These are phyloP conservation scores for Helogale parvula DNA, from an alignment of 2,113 vertebrate genomes.

Conservation along the genomic window DNA sequence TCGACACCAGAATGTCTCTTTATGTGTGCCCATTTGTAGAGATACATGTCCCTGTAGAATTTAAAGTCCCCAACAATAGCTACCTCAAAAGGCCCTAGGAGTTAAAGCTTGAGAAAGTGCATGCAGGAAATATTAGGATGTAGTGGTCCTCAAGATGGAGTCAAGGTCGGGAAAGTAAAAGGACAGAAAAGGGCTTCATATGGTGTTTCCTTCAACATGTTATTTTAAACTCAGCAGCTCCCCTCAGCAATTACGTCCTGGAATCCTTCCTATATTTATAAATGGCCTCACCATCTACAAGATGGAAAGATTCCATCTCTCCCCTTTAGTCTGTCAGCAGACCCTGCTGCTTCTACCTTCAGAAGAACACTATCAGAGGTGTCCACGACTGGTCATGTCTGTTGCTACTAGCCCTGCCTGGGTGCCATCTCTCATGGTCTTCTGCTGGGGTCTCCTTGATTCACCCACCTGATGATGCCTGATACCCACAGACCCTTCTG, in stretches of 20 bases:
- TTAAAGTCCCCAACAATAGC: not conserved
- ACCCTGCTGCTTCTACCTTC: not conserved
- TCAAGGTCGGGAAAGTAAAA: not conserved
- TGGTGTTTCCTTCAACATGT: not conserved
- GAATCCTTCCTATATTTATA: not conserved
- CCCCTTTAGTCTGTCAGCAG: not conserved
- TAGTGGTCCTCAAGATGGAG: not conserved
- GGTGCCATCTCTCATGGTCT: not conserved
- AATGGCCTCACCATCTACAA: too few species aligned
- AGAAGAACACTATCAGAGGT: not conserved
- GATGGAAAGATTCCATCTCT: too few species aligned
- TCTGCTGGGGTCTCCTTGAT: not conserved
- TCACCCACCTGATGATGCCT: not conserved
- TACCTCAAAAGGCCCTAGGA: not conserved
- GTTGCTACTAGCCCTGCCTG: not conserved
- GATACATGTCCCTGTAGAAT: not conserved
- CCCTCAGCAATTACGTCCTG: accelerated
- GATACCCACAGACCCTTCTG: too few species aligned
- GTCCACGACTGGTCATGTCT: not conserved
- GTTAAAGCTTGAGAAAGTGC: not conserved
- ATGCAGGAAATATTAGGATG: not conserved
- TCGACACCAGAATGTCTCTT: not conserved
- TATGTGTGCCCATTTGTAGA: not conserved
- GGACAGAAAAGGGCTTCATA: not conserved
- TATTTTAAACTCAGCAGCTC: not conserved